Conservation (phyloP, 2,888 invertebrate species). For the Prostheceraeus crozeri region DNA sequence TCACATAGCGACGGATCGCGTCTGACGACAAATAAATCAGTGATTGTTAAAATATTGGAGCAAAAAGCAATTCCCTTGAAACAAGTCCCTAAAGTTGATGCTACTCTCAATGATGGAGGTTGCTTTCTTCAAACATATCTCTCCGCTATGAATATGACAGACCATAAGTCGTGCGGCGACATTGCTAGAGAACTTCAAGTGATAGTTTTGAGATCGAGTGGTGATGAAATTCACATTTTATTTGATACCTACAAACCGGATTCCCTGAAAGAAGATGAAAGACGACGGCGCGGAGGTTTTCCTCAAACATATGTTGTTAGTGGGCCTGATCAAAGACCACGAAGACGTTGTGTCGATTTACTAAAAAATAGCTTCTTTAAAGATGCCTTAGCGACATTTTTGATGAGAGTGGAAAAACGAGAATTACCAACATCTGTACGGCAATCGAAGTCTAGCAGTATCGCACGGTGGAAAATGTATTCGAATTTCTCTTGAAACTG, state of each 20-base stretch:
- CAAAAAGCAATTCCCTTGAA: no score
- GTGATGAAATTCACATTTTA: constrained; percentile 12
- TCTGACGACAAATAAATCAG: no score
- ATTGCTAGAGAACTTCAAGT: no score
- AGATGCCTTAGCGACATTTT: constrained; percentile 18
- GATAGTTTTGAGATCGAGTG: no score
- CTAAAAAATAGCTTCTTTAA: constrained; percentile 25
- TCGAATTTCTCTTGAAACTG: background rate
- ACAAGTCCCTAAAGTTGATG: no score
- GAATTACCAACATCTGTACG: constrained; percentile 2
- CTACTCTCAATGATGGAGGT: no score
- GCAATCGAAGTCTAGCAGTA: constrained; percentile 13
- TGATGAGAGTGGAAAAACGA: constrained; percentile 30
- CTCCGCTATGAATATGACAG: no score
- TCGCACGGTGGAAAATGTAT: constrained; percentile 19
- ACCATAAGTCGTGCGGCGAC: no score
- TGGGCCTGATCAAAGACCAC: constrained; percentile 24
- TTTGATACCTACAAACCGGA: constrained; percentile 19
- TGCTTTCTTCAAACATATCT: no score
- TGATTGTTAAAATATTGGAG: no score
- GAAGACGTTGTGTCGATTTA: background rate
- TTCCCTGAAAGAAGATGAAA: constrained; percentile 23
- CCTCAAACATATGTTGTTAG: constrained; percentile 1
- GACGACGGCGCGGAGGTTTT: constrained; percentile 16
- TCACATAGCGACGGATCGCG: no score